Percentiles rank a stretch among this genome's conserved stretches.
Conservation (phyloP, 2,888 invertebrate genomes). For the Nowickia ferox region DNA sequence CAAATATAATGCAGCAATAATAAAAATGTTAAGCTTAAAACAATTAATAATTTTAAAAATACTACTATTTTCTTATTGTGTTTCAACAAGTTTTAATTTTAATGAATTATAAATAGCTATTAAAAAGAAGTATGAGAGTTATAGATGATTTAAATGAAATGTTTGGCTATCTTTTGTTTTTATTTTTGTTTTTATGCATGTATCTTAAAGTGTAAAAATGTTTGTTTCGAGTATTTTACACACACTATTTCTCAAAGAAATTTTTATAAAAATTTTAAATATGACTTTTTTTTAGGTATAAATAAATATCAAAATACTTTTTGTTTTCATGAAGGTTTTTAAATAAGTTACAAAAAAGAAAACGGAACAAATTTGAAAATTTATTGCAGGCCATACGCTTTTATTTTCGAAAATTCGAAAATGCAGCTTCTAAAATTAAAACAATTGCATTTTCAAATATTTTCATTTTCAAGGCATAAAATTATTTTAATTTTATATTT, state of each 20-base stretch:
- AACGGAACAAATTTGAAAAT: slow-evolving; percentile 32
- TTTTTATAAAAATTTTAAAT: slow-evolving; percentile 1
- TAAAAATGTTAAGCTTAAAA: too few species aligned
- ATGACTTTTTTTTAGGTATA: neutral
- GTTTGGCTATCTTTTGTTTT: neutral
- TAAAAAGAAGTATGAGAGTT: neutral
- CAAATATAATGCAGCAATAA: neutral
- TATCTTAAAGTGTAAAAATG: slow-evolving; percentile 10
- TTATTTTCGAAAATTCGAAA: neutral
- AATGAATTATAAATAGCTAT: slow-evolving; percentile 2
- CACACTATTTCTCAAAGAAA: slow-evolving; percentile 18
- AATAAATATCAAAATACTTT: slow-evolving; percentile 44
- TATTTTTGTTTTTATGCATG: too few species aligned
- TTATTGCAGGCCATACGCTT: neutral
- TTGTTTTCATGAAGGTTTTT: slow-evolving; percentile 17
- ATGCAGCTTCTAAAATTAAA: too few species aligned
- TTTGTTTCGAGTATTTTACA: slow-evolving; percentile 15
- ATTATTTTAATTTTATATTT: too few species aligned
- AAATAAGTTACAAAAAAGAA: slow-evolving; percentile 4
- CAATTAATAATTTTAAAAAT: neutral
- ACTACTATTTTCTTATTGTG: neutral
- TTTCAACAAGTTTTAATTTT: slow-evolving; percentile 38
- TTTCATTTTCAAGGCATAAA: too few species aligned
- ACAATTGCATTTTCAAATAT: too few species aligned
- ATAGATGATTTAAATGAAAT: neutral